phyloP scores from a whole-genome alignment of 2,113 vertebrate species.

The Ammodytes dubius region DNA sequence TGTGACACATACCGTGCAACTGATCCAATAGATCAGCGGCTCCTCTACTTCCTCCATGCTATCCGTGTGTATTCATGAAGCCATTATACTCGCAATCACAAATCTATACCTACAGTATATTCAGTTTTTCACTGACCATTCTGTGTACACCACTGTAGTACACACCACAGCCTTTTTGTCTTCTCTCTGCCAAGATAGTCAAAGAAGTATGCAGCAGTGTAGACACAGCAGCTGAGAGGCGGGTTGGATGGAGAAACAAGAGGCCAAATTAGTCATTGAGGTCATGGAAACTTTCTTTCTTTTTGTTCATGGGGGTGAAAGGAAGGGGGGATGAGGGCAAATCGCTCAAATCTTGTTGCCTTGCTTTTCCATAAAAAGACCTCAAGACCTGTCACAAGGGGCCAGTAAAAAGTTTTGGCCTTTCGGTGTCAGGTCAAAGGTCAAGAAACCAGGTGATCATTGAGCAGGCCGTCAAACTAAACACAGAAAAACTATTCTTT shows the following conservation, averaged over 20 bases:
- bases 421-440: constrained; percentile 13
- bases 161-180: constrained; percentile 21
- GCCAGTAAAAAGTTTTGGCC: background rate
- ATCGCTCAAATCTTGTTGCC: background rate
- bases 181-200: constrained; percentile 30
- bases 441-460: constrained; percentile 4
- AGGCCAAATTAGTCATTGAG: constrained; percentile 32
- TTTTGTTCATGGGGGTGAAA: constrained; percentile 31
- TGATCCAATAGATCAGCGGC: constrained; percentile 17
- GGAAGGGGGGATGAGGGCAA: background rate
- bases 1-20: background rate
- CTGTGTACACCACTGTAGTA: constrained; percentile 4
- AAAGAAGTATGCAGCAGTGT: constrained; percentile 26
- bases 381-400: background rate
- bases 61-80: constrained; percentile 37
- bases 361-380: background rate
- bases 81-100: constrained; percentile 60
- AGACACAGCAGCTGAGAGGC: constrained; percentile 11
- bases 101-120: constrained; percentile 55
- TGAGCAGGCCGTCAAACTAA: too few relatives aligned
- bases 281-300: constrained; percentile 49
- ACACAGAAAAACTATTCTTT: too few relatives aligned
- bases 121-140: constrained; percentile 49
- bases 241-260: constrained; percentile 7
- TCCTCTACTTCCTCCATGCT: background rate